phyloP scores from a whole-genome alignment of 2,888 invertebrate genomes.

The Volucella inanis region DNA sequence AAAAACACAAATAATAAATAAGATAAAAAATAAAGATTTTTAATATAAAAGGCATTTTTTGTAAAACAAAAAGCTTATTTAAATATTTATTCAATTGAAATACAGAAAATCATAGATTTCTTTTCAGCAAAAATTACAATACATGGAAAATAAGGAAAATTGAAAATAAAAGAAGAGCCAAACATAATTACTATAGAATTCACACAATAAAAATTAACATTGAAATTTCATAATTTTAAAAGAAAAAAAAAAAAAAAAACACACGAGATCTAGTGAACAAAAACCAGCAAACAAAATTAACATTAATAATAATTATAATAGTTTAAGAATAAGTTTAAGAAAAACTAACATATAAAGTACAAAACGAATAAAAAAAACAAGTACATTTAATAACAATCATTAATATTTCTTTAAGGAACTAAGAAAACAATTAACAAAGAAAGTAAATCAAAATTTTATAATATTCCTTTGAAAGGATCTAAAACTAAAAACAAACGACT shows the following conservation, averaged over 20 bases:
- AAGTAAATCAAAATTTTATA: constrained; percentile 33
- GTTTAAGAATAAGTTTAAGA: constrained; percentile 14
- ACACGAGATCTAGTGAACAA: constrained; percentile 70
- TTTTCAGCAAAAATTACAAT: constrained; percentile 50
- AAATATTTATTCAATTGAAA: constrained; percentile 21
- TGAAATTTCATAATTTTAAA: constrained; percentile 49
- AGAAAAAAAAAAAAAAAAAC: constrained; percentile 55
- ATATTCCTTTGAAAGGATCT: constrained; percentile 61
- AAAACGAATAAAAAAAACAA: constrained; percentile 48
- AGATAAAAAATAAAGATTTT: constrained; percentile 12
- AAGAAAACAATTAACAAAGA: constrained; percentile 62
- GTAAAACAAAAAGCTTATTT: constrained; percentile 41
- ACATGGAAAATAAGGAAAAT: constrained; percentile 51
- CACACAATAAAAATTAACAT: constrained; percentile 59
- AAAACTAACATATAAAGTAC: constrained; percentile 54
- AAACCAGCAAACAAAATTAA: constrained; percentile 60
- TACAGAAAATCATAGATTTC: constrained; percentile 50
- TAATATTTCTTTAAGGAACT: constrained; percentile 57
- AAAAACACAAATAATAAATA: constrained; percentile 43
- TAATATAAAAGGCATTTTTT: constrained; percentile 14
- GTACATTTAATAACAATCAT: constrained; percentile 38
- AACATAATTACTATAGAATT: constrained; percentile 41
- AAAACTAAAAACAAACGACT: constrained; percentile 62
- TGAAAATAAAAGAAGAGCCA: constrained; percentile 37
- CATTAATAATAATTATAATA: constrained; percentile 24